Evolutionary conservation across 2,888 invertebrate genomes (phyloP).

Genomic region (Cantharis nigra): DNA sequence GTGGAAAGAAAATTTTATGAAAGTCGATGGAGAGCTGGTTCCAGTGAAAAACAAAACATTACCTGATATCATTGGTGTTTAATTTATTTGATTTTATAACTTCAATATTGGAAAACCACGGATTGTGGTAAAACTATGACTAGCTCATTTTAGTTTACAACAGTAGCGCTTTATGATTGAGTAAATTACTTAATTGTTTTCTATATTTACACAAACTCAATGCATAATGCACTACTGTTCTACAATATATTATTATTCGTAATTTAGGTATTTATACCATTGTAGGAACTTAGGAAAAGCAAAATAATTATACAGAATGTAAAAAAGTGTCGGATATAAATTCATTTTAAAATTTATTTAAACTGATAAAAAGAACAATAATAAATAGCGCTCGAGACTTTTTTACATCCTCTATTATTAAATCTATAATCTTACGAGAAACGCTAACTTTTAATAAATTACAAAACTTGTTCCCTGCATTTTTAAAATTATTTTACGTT

Average conservation of each 20-base stretch:
- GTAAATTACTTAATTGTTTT: not conserved
- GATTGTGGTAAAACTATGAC: not conserved
- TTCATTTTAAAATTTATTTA: not conserved
- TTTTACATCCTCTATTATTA: not conserved
- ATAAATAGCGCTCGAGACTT: not conserved
- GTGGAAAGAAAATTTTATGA: not conserved
- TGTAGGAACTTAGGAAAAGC: conserved; percentile 20
- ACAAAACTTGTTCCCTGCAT: conserved; percentile 25
- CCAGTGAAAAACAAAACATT: not conserved
- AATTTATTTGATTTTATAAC: conserved; percentile 2
- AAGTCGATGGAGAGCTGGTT: not conserved
- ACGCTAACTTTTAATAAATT: conserved; percentile 10
- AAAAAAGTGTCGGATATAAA: not conserved
- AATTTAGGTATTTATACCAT: conserved; percentile 3
- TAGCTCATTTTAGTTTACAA: not conserved
- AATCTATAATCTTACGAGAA: conserved; percentile 5
- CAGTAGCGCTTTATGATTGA: not conserved
- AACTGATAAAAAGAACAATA: not conserved
- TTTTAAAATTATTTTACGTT: conserved; percentile 15
- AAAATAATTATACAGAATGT: not conserved
- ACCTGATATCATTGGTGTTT: not conserved
- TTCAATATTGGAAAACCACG: not conserved
- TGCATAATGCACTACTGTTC: not conserved
- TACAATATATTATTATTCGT: not conserved
- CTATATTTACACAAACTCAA: not conserved